phyloP scores from a whole-genome alignment of 2,888 invertebrate genomes.

The Orthosia cruda region DNA sequence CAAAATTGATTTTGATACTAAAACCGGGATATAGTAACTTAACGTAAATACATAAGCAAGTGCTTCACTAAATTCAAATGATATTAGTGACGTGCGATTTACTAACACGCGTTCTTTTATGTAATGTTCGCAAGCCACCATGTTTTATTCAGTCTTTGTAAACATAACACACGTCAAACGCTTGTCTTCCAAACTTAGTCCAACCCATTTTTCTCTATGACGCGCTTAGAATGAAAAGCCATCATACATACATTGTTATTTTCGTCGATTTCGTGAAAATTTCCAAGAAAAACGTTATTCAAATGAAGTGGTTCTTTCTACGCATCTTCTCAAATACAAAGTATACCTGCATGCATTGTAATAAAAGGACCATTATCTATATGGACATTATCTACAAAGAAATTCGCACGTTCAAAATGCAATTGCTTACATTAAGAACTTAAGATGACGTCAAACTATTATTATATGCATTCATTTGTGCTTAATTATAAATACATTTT shows the following conservation, averaged over 20 bases:
- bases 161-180: conserved; percentile 43
- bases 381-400: conserved; percentile 23
- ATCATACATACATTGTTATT: conserved; percentile 13
- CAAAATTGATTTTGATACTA: neutral
- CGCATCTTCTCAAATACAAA: neutral
- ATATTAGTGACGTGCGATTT: conserved; percentile 49
- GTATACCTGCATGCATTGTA: conserved; percentile 2
- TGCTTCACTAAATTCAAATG: conserved; percentile 50
- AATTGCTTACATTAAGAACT: conserved; percentile 16
- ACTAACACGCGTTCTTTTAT: conserved; percentile 49
- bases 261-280: conserved; percentile 23
- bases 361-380: conserved; percentile 7
- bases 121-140: conserved; percentile 36
- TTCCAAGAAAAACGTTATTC: conserved; percentile 35
- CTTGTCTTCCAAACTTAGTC: conserved; percentile 28
- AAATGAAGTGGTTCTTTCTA: conserved; percentile 14
- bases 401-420: conserved; percentile 43
- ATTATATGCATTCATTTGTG: conserved; percentile 35
- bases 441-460: conserved; percentile 54
- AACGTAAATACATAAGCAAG: neutral
- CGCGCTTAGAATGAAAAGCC: conserved; percentile 1
- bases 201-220: conserved; percentile 43
- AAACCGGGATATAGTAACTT: conserved; percentile 1
- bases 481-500: conserved; percentile 38
- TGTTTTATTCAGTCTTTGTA: conserved; percentile 52